Evolutionary conservation across 2,797 vertebrate genomes (phyloP).

Genomic region (Phrynocephalus forsythii): DNA sequence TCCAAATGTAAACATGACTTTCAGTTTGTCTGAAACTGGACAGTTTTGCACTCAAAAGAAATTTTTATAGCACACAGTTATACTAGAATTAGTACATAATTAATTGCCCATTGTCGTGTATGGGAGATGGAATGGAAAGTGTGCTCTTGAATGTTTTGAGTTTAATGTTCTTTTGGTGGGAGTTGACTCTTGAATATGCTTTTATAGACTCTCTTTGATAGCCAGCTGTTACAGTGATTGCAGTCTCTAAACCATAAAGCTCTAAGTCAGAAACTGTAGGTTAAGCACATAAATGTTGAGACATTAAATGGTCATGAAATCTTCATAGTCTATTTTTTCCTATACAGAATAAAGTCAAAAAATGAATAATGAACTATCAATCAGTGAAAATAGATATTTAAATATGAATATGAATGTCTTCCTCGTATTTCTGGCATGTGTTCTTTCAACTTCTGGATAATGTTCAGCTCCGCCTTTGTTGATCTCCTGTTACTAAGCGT

Average conservation of each 20-base stretch:
- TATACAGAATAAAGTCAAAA: neutral
- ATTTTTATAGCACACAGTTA: neutral
- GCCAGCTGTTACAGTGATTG: neutral
- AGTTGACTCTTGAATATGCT: neutral
- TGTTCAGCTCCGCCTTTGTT: neutral
- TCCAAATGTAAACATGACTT: neutral
- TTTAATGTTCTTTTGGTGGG: neutral
- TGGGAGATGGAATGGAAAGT: neutral
- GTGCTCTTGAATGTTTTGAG: neutral
- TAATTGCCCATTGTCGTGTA: neutral
- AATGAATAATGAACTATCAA: neutral
- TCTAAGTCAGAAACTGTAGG: neutral
- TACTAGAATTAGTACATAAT: neutral
- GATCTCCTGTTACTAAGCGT: neutral
- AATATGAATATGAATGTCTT: neutral
- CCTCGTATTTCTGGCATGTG: neutral
- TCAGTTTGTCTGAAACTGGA: constrained; percentile 3
- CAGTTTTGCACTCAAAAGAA: neutral
- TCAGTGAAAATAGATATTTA: neutral
- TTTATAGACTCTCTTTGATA: neutral
- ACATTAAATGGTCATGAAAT: neutral
- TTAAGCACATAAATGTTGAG: constrained; percentile 7
- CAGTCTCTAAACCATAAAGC: neutral
- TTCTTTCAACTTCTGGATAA: neutral
- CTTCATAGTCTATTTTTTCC: neutral